These are phyloP conservation scores for Volucella zonaria DNA, from an alignment of 2,888 invertebrate species.

Conservation along the genomic window DNA sequence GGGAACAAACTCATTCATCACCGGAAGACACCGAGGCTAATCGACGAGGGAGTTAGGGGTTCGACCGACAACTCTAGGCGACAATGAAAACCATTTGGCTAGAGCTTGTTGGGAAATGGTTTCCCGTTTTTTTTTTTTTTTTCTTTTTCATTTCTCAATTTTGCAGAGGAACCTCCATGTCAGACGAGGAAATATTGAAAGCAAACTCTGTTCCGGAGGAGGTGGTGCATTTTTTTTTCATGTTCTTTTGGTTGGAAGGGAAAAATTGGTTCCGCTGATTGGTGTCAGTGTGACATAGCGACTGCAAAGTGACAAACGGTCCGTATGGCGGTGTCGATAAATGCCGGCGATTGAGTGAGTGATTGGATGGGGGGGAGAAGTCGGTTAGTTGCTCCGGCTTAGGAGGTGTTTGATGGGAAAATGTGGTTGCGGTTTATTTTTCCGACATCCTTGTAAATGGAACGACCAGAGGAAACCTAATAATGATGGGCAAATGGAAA, in stretches of 20 bases:
- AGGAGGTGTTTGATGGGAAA: constrained; percentile 23
- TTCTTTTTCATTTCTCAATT: background rate
- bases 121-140: too few species aligned
- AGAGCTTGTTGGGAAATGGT: too few species aligned
- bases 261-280: constrained; percentile 41
- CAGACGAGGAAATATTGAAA: constrained; percentile 15
- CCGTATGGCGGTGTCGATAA: constrained; percentile 36
- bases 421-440: constrained; percentile 12
- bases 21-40: constrained; percentile 40
- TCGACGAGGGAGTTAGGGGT: constrained; percentile 15
- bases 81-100: background rate
- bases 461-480: background rate
- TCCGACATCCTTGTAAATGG: background rate
- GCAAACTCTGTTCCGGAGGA: constrained; percentile 20
- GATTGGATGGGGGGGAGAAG: constrained; percentile 5
- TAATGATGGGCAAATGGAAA: background rate
- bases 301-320: constrained; percentile 47
- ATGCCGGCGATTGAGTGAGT: constrained; percentile 22
- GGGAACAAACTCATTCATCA: constrained; percentile 44
- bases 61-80: constrained; percentile 3
- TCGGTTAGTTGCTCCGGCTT: constrained; percentile 1
- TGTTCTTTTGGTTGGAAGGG: background rate
- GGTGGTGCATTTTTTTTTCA: background rate
- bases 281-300: constrained; percentile 45
- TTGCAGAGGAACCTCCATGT: background rate